Evolutionary conservation across 2,797 vertebrate genomes (phyloP).

Genomic region (Dicrostonyx torquatus): DNA sequence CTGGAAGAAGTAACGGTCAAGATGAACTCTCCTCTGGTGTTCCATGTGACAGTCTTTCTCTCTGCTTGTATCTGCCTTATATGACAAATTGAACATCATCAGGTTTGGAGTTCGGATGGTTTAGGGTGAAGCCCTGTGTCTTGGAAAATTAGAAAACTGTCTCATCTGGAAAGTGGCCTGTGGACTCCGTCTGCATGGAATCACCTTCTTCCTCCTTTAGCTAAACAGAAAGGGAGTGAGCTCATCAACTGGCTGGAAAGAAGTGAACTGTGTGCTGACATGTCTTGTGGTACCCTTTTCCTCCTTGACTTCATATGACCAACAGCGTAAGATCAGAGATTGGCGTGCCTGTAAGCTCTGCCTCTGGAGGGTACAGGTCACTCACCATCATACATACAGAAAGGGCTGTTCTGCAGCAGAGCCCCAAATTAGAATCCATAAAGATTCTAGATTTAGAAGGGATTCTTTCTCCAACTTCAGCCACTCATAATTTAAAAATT

Average conservation of each 20-base stretch:
- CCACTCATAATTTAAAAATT: neutral
- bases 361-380: neutral
- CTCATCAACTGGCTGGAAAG: neutral
- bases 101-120: conserved; percentile 23
- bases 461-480: neutral
- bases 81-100: neutral
- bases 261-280: neutral
- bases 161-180: conserved; percentile 8
- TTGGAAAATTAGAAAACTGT: conserved; percentile 56
- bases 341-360: neutral
- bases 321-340: neutral
- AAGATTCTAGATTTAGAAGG: neutral
- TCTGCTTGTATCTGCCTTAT: neutral
- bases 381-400: neutral
- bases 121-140: conserved; percentile 11
- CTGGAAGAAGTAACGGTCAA: conserved; percentile 24
- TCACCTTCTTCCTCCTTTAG: neutral
- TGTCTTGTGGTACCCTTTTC: neutral
- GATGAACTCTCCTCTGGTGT: conserved; percentile 18
- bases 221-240: neutral
- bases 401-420: neutral
- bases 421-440: neutral
- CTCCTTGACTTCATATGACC: neutral
- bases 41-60: neutral
- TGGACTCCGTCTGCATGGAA: neutral